Evolutionary conservation across 30 jellyfish, hydroid and myxozoan genomes (phyloP).

Genomic region (Mastigias papua): DNA sequence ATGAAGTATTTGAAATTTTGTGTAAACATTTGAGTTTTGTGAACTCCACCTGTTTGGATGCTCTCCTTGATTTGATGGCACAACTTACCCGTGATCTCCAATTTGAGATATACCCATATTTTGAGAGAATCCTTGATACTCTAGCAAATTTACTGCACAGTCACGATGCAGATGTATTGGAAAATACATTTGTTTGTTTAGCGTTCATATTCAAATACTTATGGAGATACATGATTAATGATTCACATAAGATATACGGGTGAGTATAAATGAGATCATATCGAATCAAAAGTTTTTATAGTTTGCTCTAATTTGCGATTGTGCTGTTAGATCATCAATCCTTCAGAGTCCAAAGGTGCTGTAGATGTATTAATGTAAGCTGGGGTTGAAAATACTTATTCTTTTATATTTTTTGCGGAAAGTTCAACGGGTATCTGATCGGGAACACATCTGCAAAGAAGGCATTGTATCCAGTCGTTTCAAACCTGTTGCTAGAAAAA

Average conservation of each 20-base stretch:
- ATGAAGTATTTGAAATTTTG: constrained; percentile 56
- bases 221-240: constrained; percentile 88
- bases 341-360: no score
- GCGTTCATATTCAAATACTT: constrained; percentile 84
- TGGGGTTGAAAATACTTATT: no score
- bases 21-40: constrained; percentile 27
- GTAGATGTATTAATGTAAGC: no score
- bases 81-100: constrained; percentile 82
- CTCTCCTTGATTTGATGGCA: constrained; percentile 86
- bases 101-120: constrained; percentile 77
- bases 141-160: constrained; percentile 27
- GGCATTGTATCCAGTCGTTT: no score
- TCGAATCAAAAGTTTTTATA: no score
- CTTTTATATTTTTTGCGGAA: no score
- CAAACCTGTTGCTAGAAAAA: no score
- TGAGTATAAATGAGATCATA: constrained; percentile 2
- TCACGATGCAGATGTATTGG: constrained; percentile 81
- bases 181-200: constrained; percentile 76
- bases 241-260: constrained; percentile 70
- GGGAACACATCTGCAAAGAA: no score
- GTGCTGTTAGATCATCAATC: no score
- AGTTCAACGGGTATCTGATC: no score
- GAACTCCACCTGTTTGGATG: constrained; percentile 78
- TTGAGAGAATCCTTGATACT: constrained; percentile 56
- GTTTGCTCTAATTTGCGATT: background rate